Evolutionary conservation across 1,140 invertebrate species (phyloP).

Genomic region (Diuraphis noxia): DNA sequence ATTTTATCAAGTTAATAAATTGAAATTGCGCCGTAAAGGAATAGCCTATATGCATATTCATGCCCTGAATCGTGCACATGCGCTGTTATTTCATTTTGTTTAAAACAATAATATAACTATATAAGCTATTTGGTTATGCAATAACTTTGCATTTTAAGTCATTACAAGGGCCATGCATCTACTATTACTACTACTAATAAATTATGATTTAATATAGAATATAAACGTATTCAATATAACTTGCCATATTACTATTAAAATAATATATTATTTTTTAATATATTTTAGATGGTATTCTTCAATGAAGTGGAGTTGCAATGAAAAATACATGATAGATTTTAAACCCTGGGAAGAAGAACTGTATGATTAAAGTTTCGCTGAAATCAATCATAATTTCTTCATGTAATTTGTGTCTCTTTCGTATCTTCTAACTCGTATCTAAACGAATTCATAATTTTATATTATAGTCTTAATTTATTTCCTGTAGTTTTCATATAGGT

Average conservation of each 20-base stretch:
- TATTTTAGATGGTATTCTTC: constrained; percentile 30
- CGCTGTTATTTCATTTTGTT: too few relatives aligned
- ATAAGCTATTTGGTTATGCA: too few relatives aligned
- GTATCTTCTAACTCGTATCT: neutral
- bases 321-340: constrained; percentile 29
- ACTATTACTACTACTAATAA: too few relatives aligned
- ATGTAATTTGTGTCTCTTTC: neutral
- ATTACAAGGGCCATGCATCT: neutral
- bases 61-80: too few relatives aligned
- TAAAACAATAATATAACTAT: too few relatives aligned
- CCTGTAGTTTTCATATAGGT: neutral
- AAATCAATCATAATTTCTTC: neutral
- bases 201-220: neutral
- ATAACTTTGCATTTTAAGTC: too few relatives aligned
- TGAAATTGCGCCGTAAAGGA: too few relatives aligned
- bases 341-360: constrained; percentile 5
- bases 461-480: too few relatives aligned
- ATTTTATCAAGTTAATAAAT: too few relatives aligned
- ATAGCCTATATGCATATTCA: too few relatives aligned
- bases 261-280: neutral
- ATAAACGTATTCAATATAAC: neutral
- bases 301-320: constrained; percentile 10
- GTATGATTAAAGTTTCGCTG: neutral
- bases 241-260: neutral
- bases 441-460: neutral